Conservation (phyloP, 2,113 vertebrate species). For the Gymnorhina tibicen region DNA sequence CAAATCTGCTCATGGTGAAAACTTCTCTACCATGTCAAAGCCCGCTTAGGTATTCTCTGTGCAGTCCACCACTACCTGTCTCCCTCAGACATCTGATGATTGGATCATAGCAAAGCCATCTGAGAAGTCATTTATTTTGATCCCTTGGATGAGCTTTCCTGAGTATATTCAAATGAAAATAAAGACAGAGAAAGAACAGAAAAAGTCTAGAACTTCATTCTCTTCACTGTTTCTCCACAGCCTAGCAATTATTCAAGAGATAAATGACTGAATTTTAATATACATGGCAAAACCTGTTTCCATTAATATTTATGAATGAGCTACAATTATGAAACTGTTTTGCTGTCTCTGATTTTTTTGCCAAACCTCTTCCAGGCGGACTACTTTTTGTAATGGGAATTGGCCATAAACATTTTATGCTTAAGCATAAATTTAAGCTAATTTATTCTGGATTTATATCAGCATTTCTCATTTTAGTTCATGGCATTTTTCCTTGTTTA, state of each 20-base stretch:
- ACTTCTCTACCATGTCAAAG: not conserved
- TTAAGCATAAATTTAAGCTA: not conserved
- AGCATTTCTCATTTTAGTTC: not conserved
- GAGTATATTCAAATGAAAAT: not conserved
- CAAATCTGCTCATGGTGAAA: not conserved
- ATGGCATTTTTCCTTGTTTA: not conserved
- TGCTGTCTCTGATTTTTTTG: not conserved
- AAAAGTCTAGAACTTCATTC: not conserved
- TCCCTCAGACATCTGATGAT: not conserved
- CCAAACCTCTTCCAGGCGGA: not conserved
- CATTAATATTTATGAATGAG: not conserved
- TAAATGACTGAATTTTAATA: not conserved
- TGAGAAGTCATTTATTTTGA: not conserved
- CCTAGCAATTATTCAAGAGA: not conserved
- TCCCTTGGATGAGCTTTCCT: not conserved
- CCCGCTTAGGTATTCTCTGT: not conserved
- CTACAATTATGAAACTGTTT: not conserved
- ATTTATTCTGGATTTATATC: not conserved
- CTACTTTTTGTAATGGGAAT: not conserved
- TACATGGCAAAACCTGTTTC: not conserved
- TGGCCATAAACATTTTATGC: not conserved
- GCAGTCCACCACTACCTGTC: not conserved
- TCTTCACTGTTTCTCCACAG: not conserved
- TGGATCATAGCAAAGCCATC: not conserved
- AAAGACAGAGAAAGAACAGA: not conserved